A percentile compares a stretch with the other conserved stretches of the same genome.
phyloP scores from a whole-genome alignment of 2,113 vertebrate species.

The Alectura lathami region DNA sequence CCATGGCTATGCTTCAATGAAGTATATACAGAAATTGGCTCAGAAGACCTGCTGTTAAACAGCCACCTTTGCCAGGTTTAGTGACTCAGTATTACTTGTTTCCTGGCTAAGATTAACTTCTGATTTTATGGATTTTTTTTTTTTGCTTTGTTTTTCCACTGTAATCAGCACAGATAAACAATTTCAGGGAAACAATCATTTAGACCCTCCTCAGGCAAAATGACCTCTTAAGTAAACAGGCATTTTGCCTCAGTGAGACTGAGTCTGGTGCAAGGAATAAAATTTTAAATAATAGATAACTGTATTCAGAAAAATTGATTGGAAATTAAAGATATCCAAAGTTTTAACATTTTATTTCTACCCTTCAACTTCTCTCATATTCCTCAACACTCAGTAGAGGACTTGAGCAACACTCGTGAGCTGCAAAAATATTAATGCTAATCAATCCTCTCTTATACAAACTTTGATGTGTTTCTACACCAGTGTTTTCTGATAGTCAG shows the following conservation, averaged over 20 bases:
- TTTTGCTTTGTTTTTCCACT: neutral
- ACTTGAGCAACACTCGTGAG: slow-evolving; percentile 8
- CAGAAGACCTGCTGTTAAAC: slow-evolving; percentile 21
- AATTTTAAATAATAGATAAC: neutral
- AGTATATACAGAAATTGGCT: slow-evolving; percentile 36
- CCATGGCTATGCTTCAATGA: neutral
- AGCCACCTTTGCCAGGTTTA: slow-evolving; percentile 40
- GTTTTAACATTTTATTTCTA: slow-evolving; percentile 19
- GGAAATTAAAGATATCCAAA: slow-evolving; percentile 10
- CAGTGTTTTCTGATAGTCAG: neutral
- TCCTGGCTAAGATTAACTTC: slow-evolving; percentile 45
- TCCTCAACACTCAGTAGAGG: neutral
- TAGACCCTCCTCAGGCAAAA: neutral
- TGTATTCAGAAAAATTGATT: neutral
- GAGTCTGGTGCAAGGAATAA: neutral
- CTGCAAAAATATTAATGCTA: neutral
- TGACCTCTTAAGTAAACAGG: neutral
- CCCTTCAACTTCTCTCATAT: slow-evolving; percentile 28
- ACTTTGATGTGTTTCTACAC: neutral
- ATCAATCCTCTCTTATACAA: neutral
- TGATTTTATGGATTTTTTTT: slow-evolving; percentile 28
- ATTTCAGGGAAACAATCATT: neutral
- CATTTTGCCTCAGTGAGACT: neutral
- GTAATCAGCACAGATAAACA: slow-evolving; percentile 44
- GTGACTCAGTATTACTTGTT: slow-evolving; percentile 41